A percentile compares a stretch with the other conserved stretches of the same genome.
phyloP scores from a whole-genome alignment of 2,113 vertebrate genomes.

The Trichechus manatus region DNA sequence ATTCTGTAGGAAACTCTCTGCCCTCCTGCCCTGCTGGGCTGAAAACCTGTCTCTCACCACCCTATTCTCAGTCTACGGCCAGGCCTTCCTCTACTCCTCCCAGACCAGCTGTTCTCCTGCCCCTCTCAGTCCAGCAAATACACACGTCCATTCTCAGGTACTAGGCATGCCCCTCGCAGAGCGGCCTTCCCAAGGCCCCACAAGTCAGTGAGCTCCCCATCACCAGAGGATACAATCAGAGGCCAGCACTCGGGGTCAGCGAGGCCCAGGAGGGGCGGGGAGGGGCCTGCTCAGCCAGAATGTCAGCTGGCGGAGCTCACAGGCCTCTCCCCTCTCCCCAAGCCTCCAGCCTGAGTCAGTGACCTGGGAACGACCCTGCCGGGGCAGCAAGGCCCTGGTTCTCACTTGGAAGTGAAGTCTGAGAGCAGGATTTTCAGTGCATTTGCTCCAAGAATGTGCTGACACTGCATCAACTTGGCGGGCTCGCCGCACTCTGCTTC shows the following conservation, averaged over 20 bases:
- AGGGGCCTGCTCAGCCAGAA: background rate
- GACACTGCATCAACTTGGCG: background rate
- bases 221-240: background rate
- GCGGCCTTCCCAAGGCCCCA: fast-evolving
- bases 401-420: constrained; percentile 47
- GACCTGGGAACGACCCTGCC: constrained; percentile 5
- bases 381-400: background rate
- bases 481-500: background rate
- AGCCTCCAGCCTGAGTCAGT: constrained; percentile 8
- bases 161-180: background rate
- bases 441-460: constrained; percentile 61
- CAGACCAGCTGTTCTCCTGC: background rate
- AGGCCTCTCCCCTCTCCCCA: background rate
- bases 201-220: background rate
- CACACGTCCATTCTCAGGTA: background rate
- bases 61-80: fast-evolving
- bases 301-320: background rate
- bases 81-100: background rate
- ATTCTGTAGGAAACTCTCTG: background rate
- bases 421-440: background rate
- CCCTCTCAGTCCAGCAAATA: background rate
- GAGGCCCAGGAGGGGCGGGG: background rate
- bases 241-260: background rate
- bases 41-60: background rate
- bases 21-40: background rate